Evolutionary conservation across 2,797 vertebrate genomes (phyloP).

Genomic region (Hydrophis major): DNA sequence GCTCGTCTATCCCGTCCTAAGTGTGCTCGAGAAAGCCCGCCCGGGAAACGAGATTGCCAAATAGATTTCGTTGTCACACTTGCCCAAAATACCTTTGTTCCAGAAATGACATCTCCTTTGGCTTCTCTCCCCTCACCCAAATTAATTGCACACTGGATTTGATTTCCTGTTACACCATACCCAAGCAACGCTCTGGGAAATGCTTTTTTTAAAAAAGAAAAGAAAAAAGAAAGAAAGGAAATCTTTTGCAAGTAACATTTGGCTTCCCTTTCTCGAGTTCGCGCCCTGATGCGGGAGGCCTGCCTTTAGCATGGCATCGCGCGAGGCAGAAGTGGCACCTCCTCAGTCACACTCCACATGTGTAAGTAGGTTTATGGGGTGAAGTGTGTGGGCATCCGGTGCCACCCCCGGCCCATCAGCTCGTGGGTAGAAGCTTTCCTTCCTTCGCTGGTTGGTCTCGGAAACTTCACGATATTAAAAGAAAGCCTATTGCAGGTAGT

Average conservation of each 20-base stretch:
- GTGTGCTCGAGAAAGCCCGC: background rate
- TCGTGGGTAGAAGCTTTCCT: fast-evolving
- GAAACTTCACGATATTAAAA: background rate
- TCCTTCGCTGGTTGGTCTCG: too few relatives aligned
- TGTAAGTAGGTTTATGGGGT: background rate
- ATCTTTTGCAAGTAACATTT: background rate
- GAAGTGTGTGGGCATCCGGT: background rate
- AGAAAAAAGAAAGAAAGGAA: too few relatives aligned
- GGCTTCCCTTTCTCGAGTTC: background rate
- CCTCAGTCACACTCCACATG: background rate
- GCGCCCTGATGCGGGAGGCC: background rate
- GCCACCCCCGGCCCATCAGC: fast-evolving
- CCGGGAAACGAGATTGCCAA: background rate
- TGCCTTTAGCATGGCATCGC: background rate
- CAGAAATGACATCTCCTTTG: background rate
- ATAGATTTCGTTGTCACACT: background rate
- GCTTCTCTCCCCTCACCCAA: too few relatives aligned
- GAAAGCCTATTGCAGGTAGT: background rate
- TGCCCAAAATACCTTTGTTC: background rate
- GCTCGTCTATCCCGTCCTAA: too few relatives aligned
- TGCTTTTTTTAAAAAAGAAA: background rate
- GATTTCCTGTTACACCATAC: background rate
- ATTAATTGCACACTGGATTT: background rate
- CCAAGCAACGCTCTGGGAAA: background rate
- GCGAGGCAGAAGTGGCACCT: background rate